phyloP scores from a whole-genome alignment of 1,140 invertebrate genomes.

The Wiebesia pumilae region DNA sequence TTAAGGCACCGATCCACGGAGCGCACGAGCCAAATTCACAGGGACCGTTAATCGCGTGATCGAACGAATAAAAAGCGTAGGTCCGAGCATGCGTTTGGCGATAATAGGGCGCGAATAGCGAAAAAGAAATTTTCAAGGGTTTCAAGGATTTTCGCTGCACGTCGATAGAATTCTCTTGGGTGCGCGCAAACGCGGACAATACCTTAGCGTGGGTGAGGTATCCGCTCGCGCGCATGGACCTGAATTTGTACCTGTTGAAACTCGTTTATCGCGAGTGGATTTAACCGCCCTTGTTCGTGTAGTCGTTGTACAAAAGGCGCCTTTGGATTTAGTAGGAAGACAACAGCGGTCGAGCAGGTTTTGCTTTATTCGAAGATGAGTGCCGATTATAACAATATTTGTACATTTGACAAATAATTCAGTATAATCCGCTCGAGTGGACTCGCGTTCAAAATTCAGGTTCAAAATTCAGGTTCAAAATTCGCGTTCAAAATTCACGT shows the following conservation, averaged over 20 bases:
- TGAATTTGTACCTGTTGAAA: constrained; percentile 66
- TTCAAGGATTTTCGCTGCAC: not conserved
- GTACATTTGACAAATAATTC: not conserved
- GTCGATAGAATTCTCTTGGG: not conserved
- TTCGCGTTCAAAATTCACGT: too few relatives aligned
- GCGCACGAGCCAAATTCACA: too few relatives aligned
- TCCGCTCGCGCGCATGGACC: constrained; percentile 47
- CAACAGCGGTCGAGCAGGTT: not conserved
- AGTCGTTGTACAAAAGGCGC: not conserved
- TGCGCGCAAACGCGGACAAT: constrained; percentile 50
- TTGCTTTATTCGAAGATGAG: not conserved
- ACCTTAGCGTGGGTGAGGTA: constrained; percentile 62
- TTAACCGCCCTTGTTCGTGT: not conserved
- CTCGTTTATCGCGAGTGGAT: constrained; percentile 58
- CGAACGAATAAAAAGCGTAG: too few relatives aligned
- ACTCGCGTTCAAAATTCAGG: too few relatives aligned
- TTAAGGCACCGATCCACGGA: too few relatives aligned
- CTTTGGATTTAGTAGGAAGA: constrained; percentile 20
- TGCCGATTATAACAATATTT: not conserved
- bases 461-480: too few relatives aligned
- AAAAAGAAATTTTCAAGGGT: not conserved
- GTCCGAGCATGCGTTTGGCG: too few relatives aligned
- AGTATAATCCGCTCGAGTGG: too few relatives aligned
- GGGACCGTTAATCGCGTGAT: too few relatives aligned
- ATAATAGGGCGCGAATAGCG: too few relatives aligned